A percentile compares a stretch with the other conserved stretches of the same genome.
phyloP scores from a whole-genome alignment of 1,140 invertebrate genomes.

The Hycleus cichorii region DNA sequence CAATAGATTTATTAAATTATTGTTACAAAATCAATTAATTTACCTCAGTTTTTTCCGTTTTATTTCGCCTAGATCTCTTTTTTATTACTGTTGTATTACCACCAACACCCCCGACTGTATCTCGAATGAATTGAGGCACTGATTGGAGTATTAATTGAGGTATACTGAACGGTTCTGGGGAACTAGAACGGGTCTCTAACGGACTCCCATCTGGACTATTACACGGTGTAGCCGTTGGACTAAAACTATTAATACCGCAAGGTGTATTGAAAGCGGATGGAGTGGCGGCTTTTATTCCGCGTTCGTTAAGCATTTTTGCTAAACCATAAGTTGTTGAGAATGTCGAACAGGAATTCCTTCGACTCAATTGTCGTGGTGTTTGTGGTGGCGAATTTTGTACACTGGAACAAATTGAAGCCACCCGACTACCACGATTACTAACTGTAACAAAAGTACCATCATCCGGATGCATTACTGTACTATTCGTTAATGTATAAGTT shows the following conservation, averaged over 20 bases:
- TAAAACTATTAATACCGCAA: slow-evolving; percentile 54
- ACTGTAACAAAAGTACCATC: slow-evolving; percentile 59
- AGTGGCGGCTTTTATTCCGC: slow-evolving; percentile 62
- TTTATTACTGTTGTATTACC: slow-evolving; percentile 42
- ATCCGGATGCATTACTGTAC: slow-evolving; percentile 82
- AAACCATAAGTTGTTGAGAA: slow-evolving; percentile 72
- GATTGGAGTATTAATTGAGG: slow-evolving; percentile 57
- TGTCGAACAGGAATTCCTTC: slow-evolving; percentile 65
- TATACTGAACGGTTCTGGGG: slow-evolving; percentile 46
- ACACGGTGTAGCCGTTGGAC: slow-evolving; percentile 75
- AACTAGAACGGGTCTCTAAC: slow-evolving; percentile 49
- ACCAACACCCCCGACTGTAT: slow-evolving; percentile 52
- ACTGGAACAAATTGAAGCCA: slow-evolving; percentile 41
- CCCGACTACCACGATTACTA: slow-evolving; percentile 44
- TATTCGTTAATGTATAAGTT: slow-evolving; percentile 83
- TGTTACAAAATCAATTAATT: background rate
- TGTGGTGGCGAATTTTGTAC: slow-evolving; percentile 45
- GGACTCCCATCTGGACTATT: slow-evolving; percentile 64
- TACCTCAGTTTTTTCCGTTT: slow-evolving; percentile 10
- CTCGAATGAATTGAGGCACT: slow-evolving; percentile 66
- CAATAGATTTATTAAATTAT: too few relatives aligned
- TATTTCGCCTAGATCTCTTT: slow-evolving; percentile 19
- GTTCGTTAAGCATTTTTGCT: slow-evolving; percentile 72
- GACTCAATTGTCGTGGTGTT: slow-evolving; percentile 54
- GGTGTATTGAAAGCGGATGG: slow-evolving; percentile 61